A percentile compares a stretch with the other conserved stretches of the same genome.
phyloP scores from a whole-genome alignment of 2,888 invertebrate genomes.

The Dynastes tityus region DNA sequence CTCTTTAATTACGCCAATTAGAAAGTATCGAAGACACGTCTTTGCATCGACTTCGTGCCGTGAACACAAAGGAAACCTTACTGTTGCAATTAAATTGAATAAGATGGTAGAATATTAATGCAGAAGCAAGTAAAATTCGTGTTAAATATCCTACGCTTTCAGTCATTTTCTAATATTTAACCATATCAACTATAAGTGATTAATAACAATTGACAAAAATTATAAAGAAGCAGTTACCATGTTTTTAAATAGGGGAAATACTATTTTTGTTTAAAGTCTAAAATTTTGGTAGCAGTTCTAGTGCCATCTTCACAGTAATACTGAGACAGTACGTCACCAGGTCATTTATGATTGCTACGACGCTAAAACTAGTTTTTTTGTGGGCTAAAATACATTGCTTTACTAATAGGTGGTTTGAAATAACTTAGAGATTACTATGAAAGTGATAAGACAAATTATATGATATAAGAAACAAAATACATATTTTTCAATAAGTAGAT shows the following conservation, averaged over 20 bases:
- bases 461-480: too few species aligned
- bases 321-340: neutral
- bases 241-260: neutral
- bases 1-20: conserved; percentile 23
- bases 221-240: too few species aligned
- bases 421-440: too few species aligned
- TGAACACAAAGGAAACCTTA: conserved; percentile 1
- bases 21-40: conserved; percentile 4
- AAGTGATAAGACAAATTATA: too few species aligned
- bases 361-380: neutral
- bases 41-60: neutral
- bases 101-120: conserved; percentile 7
- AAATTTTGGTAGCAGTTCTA: neutral
- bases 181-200: neutral
- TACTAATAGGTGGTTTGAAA: too few species aligned
- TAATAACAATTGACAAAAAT: neutral
- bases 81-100: neutral
- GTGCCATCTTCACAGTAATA: neutral
- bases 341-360: neutral
- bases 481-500: too few species aligned
- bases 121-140: neutral
- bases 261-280: neutral
- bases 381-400: too few species aligned
- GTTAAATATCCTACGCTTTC: neutral
- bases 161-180: neutral